These are phyloP conservation scores for Phodopus roborovskii DNA, from an alignment of 2,113 vertebrate genomes.

Conservation along the genomic window DNA sequence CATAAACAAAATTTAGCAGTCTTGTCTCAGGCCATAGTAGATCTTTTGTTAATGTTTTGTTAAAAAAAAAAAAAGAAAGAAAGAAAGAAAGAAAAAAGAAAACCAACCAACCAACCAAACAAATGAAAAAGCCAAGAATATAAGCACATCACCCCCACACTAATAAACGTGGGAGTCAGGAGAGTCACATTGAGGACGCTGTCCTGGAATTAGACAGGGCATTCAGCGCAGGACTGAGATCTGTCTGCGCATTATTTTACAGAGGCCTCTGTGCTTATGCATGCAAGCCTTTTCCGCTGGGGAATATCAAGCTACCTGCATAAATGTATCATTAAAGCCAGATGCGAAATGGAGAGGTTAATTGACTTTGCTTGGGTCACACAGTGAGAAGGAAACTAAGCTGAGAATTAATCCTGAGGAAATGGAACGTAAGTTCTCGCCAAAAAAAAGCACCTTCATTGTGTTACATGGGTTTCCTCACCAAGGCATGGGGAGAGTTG, in stretches of 20 bases:
- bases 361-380: slow-evolving; percentile 37
- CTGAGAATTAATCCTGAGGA: slow-evolving; percentile 9
- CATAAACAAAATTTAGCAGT: slow-evolving; percentile 9
- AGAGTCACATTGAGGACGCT: neutral
- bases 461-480: neutral
- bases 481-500: neutral
- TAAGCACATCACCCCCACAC: neutral
- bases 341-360: slow-evolving; percentile 59
- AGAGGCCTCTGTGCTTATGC: neutral
- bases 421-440: neutral
- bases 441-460: neutral
- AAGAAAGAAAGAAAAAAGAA: no score
- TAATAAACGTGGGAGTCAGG: neutral
- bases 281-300: neutral
- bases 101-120: no score
- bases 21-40: neutral
- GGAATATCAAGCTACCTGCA: slow-evolving; percentile 51
- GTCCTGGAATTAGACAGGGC: neutral
- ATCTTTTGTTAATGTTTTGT: neutral
- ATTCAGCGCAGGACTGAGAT: neutral
- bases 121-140: no score
- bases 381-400: slow-evolving; percentile 40
- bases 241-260: neutral
- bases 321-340: neutral
- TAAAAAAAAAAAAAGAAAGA: neutral